These are phyloP conservation scores for Drosophila obscura DNA, from an alignment of 1,140 invertebrate species.

Conservation along the genomic window DNA sequence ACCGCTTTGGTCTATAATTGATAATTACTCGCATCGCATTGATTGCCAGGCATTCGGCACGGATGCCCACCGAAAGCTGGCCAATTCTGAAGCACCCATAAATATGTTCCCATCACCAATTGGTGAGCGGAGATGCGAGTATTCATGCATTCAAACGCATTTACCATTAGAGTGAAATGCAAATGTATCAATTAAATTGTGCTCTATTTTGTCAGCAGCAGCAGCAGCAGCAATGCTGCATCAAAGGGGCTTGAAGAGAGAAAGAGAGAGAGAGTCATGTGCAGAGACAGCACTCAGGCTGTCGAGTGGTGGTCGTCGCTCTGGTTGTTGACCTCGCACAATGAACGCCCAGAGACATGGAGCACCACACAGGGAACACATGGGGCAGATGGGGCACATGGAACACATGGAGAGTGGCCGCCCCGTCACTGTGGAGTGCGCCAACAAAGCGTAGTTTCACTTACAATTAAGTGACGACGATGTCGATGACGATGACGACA, in stretches of 20 bases:
- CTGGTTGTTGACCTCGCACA: slow-evolving; percentile 77
- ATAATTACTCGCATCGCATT: too few relatives aligned
- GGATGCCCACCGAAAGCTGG: too few relatives aligned
- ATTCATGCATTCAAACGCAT: slow-evolving; percentile 52
- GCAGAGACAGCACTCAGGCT: slow-evolving; percentile 62
- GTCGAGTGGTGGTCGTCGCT: slow-evolving; percentile 63
- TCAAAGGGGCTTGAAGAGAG: slow-evolving; percentile 9
- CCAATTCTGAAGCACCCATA: slow-evolving; percentile 24
- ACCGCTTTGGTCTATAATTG: too few relatives aligned
- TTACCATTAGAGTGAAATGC: slow-evolving; percentile 71
- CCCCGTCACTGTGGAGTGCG: slow-evolving; percentile 26
- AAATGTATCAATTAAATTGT: slow-evolving; percentile 82
- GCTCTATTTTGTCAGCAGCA: slow-evolving; percentile 77
- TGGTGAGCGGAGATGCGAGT: slow-evolving; percentile 41
- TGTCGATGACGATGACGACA: slow-evolving; percentile 73
- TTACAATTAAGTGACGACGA: slow-evolving; percentile 79
- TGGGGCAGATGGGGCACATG: slow-evolving; percentile 20
- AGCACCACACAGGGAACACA: background rate
- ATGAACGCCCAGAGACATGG: slow-evolving; percentile 9
- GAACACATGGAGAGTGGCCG: slow-evolving; percentile 10
- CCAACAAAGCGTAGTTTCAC: slow-evolving; percentile 77
- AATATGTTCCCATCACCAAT: slow-evolving; percentile 3
- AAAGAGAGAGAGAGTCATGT: background rate
- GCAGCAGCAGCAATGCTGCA: slow-evolving; percentile 31
- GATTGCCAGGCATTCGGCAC: too few relatives aligned